Evolutionary conservation across 1,140 invertebrate genomes (phyloP), one percentile per base, ranked within the genome.

Genomic region (Aphaenogaster rudis): DNA sequence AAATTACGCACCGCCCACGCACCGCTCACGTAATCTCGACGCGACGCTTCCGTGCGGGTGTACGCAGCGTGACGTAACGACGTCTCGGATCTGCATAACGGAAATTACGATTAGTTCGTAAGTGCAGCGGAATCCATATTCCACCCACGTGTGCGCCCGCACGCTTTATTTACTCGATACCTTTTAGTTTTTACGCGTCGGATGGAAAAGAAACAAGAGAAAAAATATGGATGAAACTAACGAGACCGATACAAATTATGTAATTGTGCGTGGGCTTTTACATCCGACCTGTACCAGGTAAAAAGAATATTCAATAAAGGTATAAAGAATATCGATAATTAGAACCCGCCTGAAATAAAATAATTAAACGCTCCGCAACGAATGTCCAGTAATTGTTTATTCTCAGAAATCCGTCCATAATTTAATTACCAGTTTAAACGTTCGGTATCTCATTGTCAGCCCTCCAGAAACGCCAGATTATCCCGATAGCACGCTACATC

Each of bases 211-310:
- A 63, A 21, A 57, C 28, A 17, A 54, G 4, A 54, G 6, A 6
- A 54, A 54, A 54, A 21, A 57, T 21, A 4, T 61, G 13, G 11
- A 3, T 11, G 13, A 13, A 9, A 59, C 2, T 28, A 59, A 28
- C 11, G 42, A 71, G 42, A 8, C 5, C 9, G 28, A 39, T n/a
- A 21, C 28, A 45, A 78, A 50, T 64, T 64, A 36, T 67, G 79
- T 88, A 89, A 91, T 91, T 89, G 89, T 84, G 88, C 86, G 64
- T 39, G 39, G 13, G 21, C 21, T 78, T 33, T 78, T 48, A 45
- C 6, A 28, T 45, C 13, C 17, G 28, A 79, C n/a, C 52, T 64
- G 48, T 21, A 48, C 0, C 7, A 15, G 6, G 11, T 15, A n/a
- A 15, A 52, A 39, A 57, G 5, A 59, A 28, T 28, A 28, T 28